A percentile compares a stretch with the other conserved stretches of the same genome.
These are phyloP conservation scores for Pelochelys cantorii DNA, from an alignment of 2,797 vertebrate genomes.

Conservation along the genomic window DNA sequence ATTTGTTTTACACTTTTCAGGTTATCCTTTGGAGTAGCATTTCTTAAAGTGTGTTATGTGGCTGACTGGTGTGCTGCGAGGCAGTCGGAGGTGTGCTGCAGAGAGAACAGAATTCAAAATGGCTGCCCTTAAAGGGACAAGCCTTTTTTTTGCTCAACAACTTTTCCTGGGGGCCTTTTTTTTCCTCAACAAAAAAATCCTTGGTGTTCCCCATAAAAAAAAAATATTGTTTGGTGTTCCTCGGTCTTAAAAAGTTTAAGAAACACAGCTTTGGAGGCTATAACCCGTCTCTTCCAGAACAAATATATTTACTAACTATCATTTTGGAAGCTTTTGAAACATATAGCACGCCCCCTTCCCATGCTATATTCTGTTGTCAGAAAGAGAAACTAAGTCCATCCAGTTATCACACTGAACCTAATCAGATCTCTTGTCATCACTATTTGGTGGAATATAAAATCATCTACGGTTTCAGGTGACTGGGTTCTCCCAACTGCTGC, in stretches of 20 bases:
- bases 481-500: fast-evolving
- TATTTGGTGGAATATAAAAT: conserved; percentile 6
- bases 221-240: too few relatives aligned
- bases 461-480: not conserved
- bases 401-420: not conserved
- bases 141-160: too few relatives aligned
- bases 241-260: too few relatives aligned
- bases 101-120: too few relatives aligned
- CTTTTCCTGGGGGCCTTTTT: too few relatives aligned
- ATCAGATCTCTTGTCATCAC: not conserved
- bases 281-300: not conserved
- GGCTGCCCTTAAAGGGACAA: too few relatives aligned
- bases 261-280: not conserved
- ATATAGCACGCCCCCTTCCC: not conserved
- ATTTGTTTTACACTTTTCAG: not conserved
- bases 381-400: not conserved
- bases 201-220: too few relatives aligned
- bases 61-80: too few relatives aligned
- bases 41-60: too few relatives aligned
- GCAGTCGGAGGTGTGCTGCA: too few relatives aligned
- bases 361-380: not conserved
- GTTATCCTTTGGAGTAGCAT: not conserved
- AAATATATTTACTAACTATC: not conserved
- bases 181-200: too few relatives aligned
- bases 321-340: not conserved